Evolutionary conservation across 2,888 invertebrate species (phyloP), one percentile per base, ranked within the genome.

Genomic region (Ariolimax columbianus): DNA sequence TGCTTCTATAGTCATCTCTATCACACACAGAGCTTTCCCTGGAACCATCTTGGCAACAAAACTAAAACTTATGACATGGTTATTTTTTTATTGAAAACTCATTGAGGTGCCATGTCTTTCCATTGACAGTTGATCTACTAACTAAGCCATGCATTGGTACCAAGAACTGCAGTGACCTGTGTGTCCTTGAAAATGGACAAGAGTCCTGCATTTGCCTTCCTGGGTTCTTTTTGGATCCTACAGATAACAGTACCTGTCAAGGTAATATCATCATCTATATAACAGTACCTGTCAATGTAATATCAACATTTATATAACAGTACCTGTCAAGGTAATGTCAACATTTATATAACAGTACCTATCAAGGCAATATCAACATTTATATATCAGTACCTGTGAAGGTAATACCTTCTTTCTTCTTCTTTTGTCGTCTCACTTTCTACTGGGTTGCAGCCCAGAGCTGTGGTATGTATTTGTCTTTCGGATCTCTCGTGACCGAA

Each of bases 201-300:
- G 84, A 83, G 30, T 36, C 55, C 17, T 88, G 86, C 51, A 66
- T 43, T 30, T 86, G 86, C 51, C 63, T 47, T 17, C 72, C 86
- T 55, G 87, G 87, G 26, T 85, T 79, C 66, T 33, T 43, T 11
- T 59, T 85, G 40, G 55, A 87, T 43, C 33, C 17, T 23, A 40
- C 78, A 33, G 59, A 80, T 55, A 70, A 40, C 19, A 23, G 4
- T 40, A 73, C 33, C 23, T 87, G 87, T 68, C 26, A 59, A 51
- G 82, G 84, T 86, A 79, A 40, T 6, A 75, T 30, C 7, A 87
- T 43, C 33, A 14, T 23, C n/a, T 73, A 33, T 47, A 80, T 55
- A 70, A 40, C 19, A 23, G 4, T 40, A 73, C 33, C 23, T 87
- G 87, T 68, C 26, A 59, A 51, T 80, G 84, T 86, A 79, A 40